Percentiles rank a stretch among this genome's conserved stretches.
Evolutionary conservation across 2,113 vertebrate genomes (phyloP).

Genomic region (Symphodus melops): DNA sequence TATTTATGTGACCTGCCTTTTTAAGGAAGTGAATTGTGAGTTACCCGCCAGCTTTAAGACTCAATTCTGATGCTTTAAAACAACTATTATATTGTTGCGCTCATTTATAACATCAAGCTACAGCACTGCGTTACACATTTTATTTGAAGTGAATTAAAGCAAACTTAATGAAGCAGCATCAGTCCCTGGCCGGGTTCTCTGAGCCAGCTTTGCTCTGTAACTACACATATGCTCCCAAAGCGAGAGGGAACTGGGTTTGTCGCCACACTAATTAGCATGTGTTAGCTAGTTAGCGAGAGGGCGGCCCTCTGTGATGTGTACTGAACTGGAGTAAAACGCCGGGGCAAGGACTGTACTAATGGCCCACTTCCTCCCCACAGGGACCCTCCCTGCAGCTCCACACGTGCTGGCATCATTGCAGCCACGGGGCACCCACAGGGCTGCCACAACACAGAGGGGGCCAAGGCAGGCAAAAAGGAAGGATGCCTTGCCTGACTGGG

Average conservation of each 20-base stretch:
- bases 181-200: conserved; percentile 40
- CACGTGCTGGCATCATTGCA: conserved; percentile 73
- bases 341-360: conserved; percentile 80
- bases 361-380: conserved; percentile 77
- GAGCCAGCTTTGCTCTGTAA: conserved; percentile 55
- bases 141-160: conserved; percentile 51
- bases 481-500: conserved; percentile 15
- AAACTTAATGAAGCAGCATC: conserved; percentile 55
- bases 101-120: background rate
- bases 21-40: conserved; percentile 6
- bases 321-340: conserved; percentile 78
- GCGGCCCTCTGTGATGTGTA: conserved; percentile 77
- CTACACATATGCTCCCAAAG: conserved; percentile 66
- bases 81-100: conserved; percentile 18
- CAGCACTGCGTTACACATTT: conserved; percentile 28
- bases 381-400: conserved; percentile 62
- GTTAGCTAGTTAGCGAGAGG: conserved; percentile 76
- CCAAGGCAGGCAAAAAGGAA: conserved; percentile 37
- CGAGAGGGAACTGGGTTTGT: conserved; percentile 64
- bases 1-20: conserved; percentile 27
- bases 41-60: background rate
- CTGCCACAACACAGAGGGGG: conserved; percentile 37
- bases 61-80: conserved; percentile 18
- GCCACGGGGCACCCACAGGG: conserved; percentile 66
- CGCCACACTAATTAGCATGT: conserved; percentile 79